Evolutionary conservation across 1,140 invertebrate genomes (phyloP).

Genomic region (Zaprionus davidi): DNA sequence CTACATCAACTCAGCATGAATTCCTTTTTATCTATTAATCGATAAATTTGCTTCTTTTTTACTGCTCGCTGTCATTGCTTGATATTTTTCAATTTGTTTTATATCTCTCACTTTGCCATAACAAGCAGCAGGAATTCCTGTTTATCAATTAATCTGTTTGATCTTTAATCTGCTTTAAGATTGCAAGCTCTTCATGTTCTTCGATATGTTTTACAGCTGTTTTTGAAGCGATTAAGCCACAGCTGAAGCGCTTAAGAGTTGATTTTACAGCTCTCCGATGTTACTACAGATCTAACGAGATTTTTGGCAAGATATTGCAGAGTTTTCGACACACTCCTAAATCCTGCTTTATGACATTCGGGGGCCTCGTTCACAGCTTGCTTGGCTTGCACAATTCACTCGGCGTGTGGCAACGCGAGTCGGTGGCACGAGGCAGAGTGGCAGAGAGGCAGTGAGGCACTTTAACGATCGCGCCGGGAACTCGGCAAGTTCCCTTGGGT

Average conservation of each 20-base stretch:
- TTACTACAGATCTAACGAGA: slow-evolving; percentile 1
- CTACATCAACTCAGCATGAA: no score
- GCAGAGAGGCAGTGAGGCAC: background rate
- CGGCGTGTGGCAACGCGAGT: slow-evolving; percentile 31
- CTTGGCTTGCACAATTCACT: slow-evolving; percentile 25
- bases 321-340: slow-evolving; percentile 42
- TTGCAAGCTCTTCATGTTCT: background rate
- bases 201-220: background rate
- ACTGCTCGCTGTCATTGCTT: no score
- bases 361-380: background rate
- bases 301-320: background rate
- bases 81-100: no score
- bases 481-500: slow-evolving; percentile 56
- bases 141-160: slow-evolving; percentile 6
- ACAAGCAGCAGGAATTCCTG: background rate
- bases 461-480: slow-evolving; percentile 63
- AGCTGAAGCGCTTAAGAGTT: background rate
- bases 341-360: slow-evolving; percentile 45
- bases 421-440: slow-evolving; percentile 44
- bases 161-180: background rate
- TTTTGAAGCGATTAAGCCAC: background rate
- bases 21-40: background rate
- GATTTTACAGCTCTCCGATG: background rate
- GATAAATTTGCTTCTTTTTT: background rate
- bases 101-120: no score